Percentiles rank a stretch among this genome's conserved stretches.
Evolutionary conservation across 2,113 vertebrate species (phyloP).

Genomic region (Myanophis thanlyinensis): DNA sequence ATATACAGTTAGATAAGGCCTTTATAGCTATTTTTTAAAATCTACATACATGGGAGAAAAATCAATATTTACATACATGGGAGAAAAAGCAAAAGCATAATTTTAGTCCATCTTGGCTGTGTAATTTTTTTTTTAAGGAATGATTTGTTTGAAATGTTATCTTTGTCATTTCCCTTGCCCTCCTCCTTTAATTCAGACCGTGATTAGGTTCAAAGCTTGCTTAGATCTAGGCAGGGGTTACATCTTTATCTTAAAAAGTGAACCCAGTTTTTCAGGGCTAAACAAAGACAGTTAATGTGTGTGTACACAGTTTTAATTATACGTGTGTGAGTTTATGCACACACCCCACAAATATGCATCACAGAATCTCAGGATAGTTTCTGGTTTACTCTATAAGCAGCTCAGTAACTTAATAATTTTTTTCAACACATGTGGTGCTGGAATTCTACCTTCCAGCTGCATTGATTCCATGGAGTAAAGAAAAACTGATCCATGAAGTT

Average conservation of each 20-base stretch:
- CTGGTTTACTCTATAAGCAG: not conserved
- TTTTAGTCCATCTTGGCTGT: not conserved
- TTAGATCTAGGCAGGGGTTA: not conserved
- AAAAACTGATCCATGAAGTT: constrained; percentile 71
- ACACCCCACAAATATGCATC: not conserved
- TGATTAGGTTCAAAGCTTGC: not conserved
- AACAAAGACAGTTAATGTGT: not conserved
- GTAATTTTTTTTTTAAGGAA: not conserved
- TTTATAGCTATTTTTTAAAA: not conserved
- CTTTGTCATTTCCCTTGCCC: not conserved
- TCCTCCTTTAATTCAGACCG: not conserved
- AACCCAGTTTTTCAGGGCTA: constrained; percentile 1
- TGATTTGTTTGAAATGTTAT: not conserved
- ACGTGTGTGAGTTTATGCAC: not conserved
- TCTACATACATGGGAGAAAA: not conserved
- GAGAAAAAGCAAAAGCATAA: not conserved
- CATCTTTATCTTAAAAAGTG: not conserved
- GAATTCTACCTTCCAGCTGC: constrained; percentile 71
- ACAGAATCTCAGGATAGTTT: not conserved
- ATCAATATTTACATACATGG: not conserved
- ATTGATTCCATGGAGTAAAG: constrained; percentile 58
- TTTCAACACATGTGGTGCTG: constrained; percentile 32
- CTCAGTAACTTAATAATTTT: constrained; percentile 31
- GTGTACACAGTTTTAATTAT: not conserved
- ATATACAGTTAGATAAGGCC: not conserved